These are phyloP conservation scores for Mormyrops attenuatus DNA, from an alignment of 2,797 vertebrate genomes.

Conservation along the genomic window DNA sequence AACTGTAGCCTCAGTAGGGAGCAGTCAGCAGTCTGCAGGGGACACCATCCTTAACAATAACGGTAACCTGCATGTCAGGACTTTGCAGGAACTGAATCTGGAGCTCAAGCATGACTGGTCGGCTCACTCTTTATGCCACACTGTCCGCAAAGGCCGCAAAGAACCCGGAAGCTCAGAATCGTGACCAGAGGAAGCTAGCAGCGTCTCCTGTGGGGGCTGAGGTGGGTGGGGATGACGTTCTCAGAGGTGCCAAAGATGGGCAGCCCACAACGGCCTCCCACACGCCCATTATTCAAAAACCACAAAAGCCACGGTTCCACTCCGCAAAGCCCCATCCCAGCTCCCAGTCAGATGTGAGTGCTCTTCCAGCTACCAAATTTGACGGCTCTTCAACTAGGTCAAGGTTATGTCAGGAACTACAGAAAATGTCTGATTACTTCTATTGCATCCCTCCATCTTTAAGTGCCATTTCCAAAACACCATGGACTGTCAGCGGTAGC, in stretches of 20 bases:
- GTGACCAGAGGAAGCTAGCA: background rate
- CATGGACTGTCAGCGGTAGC: background rate
- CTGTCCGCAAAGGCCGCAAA: background rate
- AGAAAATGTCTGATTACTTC: background rate
- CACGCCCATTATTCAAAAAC: background rate
- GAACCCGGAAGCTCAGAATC: background rate
- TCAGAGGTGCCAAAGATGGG: background rate
- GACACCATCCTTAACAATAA: background rate
- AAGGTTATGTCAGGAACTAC: background rate
- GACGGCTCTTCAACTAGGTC: background rate
- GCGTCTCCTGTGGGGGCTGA: background rate
- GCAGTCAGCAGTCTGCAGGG: background rate
- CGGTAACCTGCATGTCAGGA: background rate
- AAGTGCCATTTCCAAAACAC: background rate
- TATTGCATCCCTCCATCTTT: background rate
- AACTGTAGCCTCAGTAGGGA: background rate
- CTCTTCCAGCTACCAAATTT: background rate
- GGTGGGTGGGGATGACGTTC: background rate
- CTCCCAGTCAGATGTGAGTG: background rate
- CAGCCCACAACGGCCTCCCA: background rate
- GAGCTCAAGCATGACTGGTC: background rate
- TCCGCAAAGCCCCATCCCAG: background rate
- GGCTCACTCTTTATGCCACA: background rate
- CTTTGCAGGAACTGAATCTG: background rate
- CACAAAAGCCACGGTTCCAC: background rate